phyloP scores from a whole-genome alignment of 2,797 vertebrate species.

The Trachurus trachurus region DNA sequence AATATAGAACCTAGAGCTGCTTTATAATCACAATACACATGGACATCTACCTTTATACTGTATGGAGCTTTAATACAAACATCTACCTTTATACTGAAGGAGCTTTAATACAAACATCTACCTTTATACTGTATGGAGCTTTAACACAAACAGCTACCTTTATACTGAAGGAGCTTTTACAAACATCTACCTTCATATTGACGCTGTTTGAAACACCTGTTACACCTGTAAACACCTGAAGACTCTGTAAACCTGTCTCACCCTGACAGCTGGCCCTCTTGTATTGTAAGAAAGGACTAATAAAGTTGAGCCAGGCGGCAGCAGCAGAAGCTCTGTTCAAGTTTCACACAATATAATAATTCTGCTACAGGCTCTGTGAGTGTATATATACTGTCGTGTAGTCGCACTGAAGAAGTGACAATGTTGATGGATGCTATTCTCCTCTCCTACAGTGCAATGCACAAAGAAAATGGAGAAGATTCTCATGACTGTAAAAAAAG shows the following conservation, averaged over 20 bases:
- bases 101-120: too few species aligned
- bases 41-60: too few species aligned
- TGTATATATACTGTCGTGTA: not conserved
- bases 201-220: not conserved
- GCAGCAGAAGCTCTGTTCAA: not conserved
- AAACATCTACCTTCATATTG: too few species aligned
- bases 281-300: not conserved
- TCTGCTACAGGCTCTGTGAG: not conserved
- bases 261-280: conserved; percentile 10
- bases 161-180: too few species aligned
- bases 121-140: too few species aligned
- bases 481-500: not conserved
- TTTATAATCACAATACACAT: too few species aligned
- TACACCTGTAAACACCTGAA: not conserved
- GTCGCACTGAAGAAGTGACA: not conserved
- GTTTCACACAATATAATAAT: not conserved
- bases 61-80: too few species aligned
- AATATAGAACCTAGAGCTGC: too few species aligned
- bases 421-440: not conserved
- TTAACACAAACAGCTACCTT: too few species aligned
- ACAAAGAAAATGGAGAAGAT: not conserved
- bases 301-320: not conserved
- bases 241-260: not conserved
- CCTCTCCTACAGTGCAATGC: not conserved
- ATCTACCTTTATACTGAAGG: too few species aligned